Base-by-base conservation (phyloP, 2,888 invertebrate genomes). In the Malacosoma neustria region DNA sequence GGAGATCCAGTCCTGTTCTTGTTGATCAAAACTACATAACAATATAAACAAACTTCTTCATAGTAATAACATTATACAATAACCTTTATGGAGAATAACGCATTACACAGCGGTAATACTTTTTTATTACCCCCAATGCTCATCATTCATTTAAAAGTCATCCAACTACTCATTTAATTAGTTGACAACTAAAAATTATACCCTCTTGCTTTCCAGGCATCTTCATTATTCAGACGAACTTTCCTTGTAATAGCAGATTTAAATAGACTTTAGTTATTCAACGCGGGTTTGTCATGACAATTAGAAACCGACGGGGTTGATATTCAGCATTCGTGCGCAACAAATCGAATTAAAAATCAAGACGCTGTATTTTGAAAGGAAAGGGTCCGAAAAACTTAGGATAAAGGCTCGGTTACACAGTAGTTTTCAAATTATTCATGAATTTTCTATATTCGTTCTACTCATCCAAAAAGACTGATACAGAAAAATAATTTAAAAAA, bases 291-390 rank as follows among this genome's bases (percentile, higher is more conserved):
- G 22, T 22, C 22, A 22, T 22, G 9, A 9, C 22, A 22, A 22
- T 22, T 22, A 22, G 22, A 22, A 22, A 22, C 22, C 22, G 22
- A 22, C 22, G 22, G 22, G 22, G 22, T 70, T 69, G 58, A 64
- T 58, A 72, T 71, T 72, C 72, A 57, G 41, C 47, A 45, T 45
- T 49, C 63, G 66, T 63, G 53, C 58, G 42, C 59, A 60, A 48
- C 48, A 54, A 64, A 62, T 67, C 62, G 62, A 70, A 75, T 76
- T 73, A 73, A 73, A 72, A 76, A 76, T 77, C 72, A 75, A 72
- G 65, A 62, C 57, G 35, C 33, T 36, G 49, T 50, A 52, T 54
- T 56, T 54, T 49, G 43, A 48, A 61, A 52, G 47, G 55, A 61
- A 59, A 51, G 66, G 63, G 61, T 60, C 61, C 58, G 51, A 61